Evolutionary conservation across 2,113 vertebrate species (phyloP), one percentile per base, ranked within the genome.

Genomic region (Seriola quinqueradiata): DNA sequence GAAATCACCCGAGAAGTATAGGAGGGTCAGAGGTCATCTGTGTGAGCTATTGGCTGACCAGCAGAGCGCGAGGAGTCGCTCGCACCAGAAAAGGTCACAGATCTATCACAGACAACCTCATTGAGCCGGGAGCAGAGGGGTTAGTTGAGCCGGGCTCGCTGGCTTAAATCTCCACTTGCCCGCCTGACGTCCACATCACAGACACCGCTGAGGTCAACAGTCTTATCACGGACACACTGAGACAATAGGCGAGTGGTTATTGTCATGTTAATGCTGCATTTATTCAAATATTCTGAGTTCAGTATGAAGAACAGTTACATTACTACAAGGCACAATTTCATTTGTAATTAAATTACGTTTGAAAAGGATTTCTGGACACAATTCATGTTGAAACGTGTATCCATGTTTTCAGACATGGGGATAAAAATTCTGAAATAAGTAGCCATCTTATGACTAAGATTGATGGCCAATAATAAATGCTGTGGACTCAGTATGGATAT

Each of bases 381-480:
- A 8, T 74, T 17, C 11, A 60, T 50, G 23, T 77, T 32, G 28
- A 28, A 19, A 17, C 23, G 4, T 1, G 61, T 6, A 44, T 19
- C 25, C 10, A 3, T 23, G 48, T 55, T n/a, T 28, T 12, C 4
- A 48, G 4, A 12, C 46, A 9, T 19, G 48, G 48, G 11, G 25
- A 48, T 28, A 61, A 34, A 11, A 21, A 46, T 9, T 40, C 4
- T 48, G 19, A 81, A 81, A 55, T 42, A 73, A 25, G 38, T 52
- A n/a, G 65, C 28, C 34, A 40, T 69, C 48, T 4, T 5, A 16
- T 64, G 84, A 82, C 74, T 67, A 65, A 89, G 90, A 90, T 63
- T 50, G 84, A 92, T 90, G 81, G 57, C 2, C 81, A 34, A 71
- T 80, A 86, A 91, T 90, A 89, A 86, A 87, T 50, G 59, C n/a